Evolutionary conservation across 1,140 invertebrate genomes (phyloP).

Genomic region (Planococcus citri): DNA sequence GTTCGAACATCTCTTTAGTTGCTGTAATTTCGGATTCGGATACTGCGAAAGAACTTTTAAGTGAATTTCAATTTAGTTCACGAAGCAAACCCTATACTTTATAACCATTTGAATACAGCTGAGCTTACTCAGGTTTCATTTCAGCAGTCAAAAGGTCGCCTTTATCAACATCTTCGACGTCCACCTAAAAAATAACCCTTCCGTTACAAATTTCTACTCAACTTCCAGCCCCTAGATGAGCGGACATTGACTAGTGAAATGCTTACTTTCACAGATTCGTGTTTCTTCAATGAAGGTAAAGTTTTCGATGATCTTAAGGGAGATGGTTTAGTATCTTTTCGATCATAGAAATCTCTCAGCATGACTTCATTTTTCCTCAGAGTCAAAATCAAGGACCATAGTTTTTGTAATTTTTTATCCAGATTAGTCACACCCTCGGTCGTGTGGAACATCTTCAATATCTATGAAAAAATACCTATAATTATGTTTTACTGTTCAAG

Average conservation of each 20-base stretch:
- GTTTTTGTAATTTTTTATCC: conserved; percentile 9
- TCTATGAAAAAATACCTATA: background rate
- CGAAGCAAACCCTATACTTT: too few relatives aligned
- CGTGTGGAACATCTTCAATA: background rate
- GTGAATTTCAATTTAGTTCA: too few relatives aligned
- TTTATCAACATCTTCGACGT: too few relatives aligned
- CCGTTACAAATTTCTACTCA: too few relatives aligned
- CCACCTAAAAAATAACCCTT: too few relatives aligned
- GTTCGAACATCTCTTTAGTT: conserved; percentile 10
- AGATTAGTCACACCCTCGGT: background rate
- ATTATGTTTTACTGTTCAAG: too few relatives aligned
- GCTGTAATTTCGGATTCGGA: conserved; percentile 4
- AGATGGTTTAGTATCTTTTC: background rate
- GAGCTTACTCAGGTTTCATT: too few relatives aligned
- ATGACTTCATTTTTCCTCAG: background rate
- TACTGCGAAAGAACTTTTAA: background rate
- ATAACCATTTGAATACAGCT: too few relatives aligned
- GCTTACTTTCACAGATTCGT: background rate
- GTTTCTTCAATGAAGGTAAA: background rate
- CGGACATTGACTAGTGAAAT: too few relatives aligned
- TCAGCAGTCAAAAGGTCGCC: too few relatives aligned
- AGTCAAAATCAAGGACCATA: background rate
- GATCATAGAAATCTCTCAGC: background rate
- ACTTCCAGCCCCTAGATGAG: too few relatives aligned
- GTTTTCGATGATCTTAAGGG: background rate